Evolutionary conservation across 2,113 vertebrate species (phyloP).

Genomic region (Ifrita kowaldi): DNA sequence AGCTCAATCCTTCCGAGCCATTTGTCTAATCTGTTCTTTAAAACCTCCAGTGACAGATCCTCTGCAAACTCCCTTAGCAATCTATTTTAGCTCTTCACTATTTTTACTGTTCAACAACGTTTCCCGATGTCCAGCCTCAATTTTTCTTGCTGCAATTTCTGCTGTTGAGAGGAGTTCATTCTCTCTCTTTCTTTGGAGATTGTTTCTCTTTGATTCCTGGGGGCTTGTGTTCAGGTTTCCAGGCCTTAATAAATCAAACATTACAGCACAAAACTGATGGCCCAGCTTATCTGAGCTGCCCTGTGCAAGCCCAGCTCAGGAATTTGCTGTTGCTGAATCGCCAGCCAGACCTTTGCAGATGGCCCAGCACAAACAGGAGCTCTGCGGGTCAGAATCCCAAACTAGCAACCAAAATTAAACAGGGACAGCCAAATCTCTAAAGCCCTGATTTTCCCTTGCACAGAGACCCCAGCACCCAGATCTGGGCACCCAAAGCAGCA

Average conservation of each 20-base stretch:
- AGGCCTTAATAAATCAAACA: slow-evolving; percentile 26
- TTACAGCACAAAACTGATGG: not conserved
- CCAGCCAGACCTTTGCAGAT: not conserved
- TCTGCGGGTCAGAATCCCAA: not conserved
- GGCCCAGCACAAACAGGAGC: not conserved
- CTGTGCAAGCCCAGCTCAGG: not conserved
- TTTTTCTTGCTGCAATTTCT: slow-evolving; percentile 41
- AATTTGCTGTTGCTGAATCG: not conserved
- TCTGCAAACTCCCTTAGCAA: slow-evolving; percentile 34
- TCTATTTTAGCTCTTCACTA: slow-evolving; percentile 39
- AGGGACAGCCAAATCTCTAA: not conserved
- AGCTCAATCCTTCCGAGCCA: slow-evolving; percentile 24
- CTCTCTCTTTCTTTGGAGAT: not conserved
- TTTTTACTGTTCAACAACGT: slow-evolving; percentile 30
- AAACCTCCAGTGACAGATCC: slow-evolving; percentile 38
- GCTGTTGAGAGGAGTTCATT: slow-evolving; percentile 13
- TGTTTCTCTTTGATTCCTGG: slow-evolving; percentile 42
- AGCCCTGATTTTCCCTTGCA: not conserved
- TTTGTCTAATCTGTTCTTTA: slow-evolving; percentile 34
- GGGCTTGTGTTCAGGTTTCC: slow-evolving; percentile 3
- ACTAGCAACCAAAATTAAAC: not conserved
- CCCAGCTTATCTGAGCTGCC: not conserved
- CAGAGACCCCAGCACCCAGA: not conserved
- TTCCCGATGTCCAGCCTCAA: slow-evolving; percentile 42
- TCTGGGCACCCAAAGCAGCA: not conserved